Evolutionary conservation across 1,140 invertebrate genomes (phyloP), one percentile per base, ranked within the genome.

Genomic region (Temnothorax curvispinosus): DNA sequence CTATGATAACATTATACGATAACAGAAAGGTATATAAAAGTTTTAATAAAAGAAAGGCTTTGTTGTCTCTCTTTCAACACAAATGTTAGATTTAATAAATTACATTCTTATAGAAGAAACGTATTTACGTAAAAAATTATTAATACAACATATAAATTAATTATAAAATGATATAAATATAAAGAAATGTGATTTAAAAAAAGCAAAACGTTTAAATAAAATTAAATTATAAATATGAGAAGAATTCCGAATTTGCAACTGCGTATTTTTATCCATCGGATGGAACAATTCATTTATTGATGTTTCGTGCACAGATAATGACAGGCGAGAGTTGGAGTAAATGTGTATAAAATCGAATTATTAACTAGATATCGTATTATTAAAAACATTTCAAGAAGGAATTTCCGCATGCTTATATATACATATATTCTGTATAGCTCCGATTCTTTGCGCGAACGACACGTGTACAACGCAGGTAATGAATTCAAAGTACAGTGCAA

Each of bases 31-130:
- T 62, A 44, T 77, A 44, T 44, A 60, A 77, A 32, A 44, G 38
- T 60, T 77, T 77, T 77, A 44, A 62, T 77, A 9, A 77, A 60
- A 76, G 52, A 58, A 60, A 41, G 41, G 8, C 38, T 32, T 60
- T 47, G 27, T 38, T 9, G 15, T 13, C 15, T n/a, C 21, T 27
- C 6, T 7, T 44, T n/a, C 0, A 77, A 5, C 6, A 27, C 27
- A 18, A 47, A 64, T 27, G 11, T 41, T 75, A 8, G 3, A 38
- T 38, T 27, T 27, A 58, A 75, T 7, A 41, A 58, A 5, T 35
- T 13, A 74, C 21, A 58, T 58, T 56, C 9, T 56, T 15, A 35
- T 2, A 56, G 0, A 58, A 32, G 15, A 75, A 56, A 41, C 3
- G 38, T 38, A 56, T 74, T 74, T 74, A 21, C 3, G 15, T 74